These are phyloP conservation scores for Philereme transversata DNA, from an alignment of 2,888 invertebrate genomes.

Conservation along the genomic window DNA sequence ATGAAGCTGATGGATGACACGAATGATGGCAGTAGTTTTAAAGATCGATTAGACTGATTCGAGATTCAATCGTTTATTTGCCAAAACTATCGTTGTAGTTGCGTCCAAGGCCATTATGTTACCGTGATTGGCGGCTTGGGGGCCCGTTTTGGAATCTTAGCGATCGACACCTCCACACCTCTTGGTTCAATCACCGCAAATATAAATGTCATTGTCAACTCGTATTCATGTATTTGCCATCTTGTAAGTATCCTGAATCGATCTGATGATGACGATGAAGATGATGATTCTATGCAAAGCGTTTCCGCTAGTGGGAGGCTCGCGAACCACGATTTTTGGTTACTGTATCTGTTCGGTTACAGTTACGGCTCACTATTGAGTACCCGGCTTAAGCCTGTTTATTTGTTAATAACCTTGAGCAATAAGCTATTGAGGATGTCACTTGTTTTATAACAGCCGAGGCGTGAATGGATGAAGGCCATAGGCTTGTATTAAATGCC, in stretches of 20 bases:
- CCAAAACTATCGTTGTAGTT: too few relatives aligned
- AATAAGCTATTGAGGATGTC: constrained; percentile 21
- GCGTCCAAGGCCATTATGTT: too few relatives aligned
- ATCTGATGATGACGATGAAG: constrained; percentile 3
- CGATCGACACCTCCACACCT: constrained; percentile 79
- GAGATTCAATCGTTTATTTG: too few relatives aligned
- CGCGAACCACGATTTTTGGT: too few relatives aligned
- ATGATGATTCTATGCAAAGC: too few relatives aligned
- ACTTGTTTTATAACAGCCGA: constrained; percentile 15
- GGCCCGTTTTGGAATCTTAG: constrained; percentile 77
- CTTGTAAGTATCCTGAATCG: constrained; percentile 44
- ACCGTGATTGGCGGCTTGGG: constrained; percentile 25
- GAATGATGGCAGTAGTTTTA: too few relatives aligned
- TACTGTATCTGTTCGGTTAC: too few relatives aligned
- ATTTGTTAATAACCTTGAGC: background rate
- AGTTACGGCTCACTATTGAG: too few relatives aligned
- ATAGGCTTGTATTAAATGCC: constrained; percentile 14
- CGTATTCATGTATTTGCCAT: constrained; percentile 59
- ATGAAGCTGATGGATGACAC: too few relatives aligned
- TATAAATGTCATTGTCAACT: constrained; percentile 67
- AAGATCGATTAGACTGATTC: too few relatives aligned
- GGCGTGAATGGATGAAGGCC: constrained; percentile 13
- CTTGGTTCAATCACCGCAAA: constrained; percentile 74
- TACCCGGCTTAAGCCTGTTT: too few relatives aligned
- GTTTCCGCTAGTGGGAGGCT: too few relatives aligned